These are phyloP conservation scores for Platycercus adscitus DNA, from an alignment of 2,113 vertebrate species.

Conservation along the genomic window DNA sequence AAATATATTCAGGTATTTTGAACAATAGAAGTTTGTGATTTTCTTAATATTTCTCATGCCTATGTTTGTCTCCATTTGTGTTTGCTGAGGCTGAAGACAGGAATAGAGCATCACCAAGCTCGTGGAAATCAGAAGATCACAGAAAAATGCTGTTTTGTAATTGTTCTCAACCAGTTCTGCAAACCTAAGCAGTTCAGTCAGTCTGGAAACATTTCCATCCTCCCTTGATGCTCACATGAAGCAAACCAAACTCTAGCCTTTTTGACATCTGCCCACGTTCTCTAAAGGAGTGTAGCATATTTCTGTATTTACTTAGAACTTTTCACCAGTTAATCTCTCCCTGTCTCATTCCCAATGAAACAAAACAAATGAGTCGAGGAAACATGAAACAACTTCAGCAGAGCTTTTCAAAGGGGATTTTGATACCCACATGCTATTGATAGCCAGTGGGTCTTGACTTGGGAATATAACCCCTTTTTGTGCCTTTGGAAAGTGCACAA, in stretches of 20 bases:
- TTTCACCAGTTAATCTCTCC: not conserved
- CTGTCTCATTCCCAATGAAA: not conserved
- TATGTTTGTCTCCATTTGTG: not conserved
- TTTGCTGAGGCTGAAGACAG: not conserved
- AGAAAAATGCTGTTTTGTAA: slow-evolving; percentile 37
- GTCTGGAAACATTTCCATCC: not conserved
- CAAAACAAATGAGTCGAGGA: not conserved
- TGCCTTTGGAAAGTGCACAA: not conserved
- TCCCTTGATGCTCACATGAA: slow-evolving; percentile 1
- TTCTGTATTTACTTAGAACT: not conserved
- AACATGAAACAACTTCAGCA: not conserved
- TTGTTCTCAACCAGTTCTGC: not conserved
- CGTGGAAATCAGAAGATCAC: not conserved
- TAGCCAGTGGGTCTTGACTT: not conserved
- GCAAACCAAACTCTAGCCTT: not conserved
- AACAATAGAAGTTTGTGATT: not conserved
- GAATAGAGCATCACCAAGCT: not conserved
- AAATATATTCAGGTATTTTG: not conserved
- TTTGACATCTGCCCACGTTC: not conserved
- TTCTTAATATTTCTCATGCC: not conserved
- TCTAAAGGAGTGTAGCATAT: not conserved
- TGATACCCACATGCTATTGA: not conserved
- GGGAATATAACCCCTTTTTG: not conserved
- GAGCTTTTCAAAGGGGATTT: not conserved
- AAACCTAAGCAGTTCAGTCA: not conserved